Evolutionary conservation across 2,888 invertebrate genomes (phyloP), one percentile per base, ranked within the genome.

Genomic region (Cheilosia variabilis): DNA sequence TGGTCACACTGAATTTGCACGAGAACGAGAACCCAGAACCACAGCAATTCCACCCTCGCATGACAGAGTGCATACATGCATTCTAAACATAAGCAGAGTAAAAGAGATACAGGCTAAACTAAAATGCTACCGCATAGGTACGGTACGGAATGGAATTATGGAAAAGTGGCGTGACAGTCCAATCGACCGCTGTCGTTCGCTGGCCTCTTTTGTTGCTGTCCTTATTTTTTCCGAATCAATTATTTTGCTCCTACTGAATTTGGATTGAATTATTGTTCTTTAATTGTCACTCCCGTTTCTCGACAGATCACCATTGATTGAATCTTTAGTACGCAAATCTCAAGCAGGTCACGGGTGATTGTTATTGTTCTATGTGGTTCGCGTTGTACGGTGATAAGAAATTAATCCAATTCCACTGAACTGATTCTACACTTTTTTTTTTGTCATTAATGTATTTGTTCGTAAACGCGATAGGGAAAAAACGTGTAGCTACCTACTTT

Each of bases 91-190:
- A 31, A 4, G 10, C 47, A 31, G 50, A 47, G 17, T 4, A 68
- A 68, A 45, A 68, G 43, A 68, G 68, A 68, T 22, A 43, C 7
- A 45, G 7, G 3, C 45, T n/a, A 4, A 13, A 3, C 34, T 22
- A 31, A 47, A 45, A 17, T 27, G 0, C 6, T 34, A 27, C 55
- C 17, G 63, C 41, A 71, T 72, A 45, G 68, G 76, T 60, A 68
- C 50, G 31, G 6, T 68, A 34, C 60, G 66, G 43, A 9, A 47
- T 19, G 17, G 13, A 45, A 58, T 37, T 50, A 13, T 17, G 76
- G 43, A 60, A 60, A 68, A 63, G 76, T 77, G 77, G 77, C 77
- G 77, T 77, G 77, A 77, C 62, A 77, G 60, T 77, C 62, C 53
- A 69, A 69, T 68, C 37, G 45, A 68, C 45, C 34, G 19, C 22